Percentiles rank a stretch among this genome's conserved stretches.
These are phyloP conservation scores for Caenorhabditis becei DNA, from an alignment of 2,888 invertebrate species.

Conservation along the genomic window DNA sequence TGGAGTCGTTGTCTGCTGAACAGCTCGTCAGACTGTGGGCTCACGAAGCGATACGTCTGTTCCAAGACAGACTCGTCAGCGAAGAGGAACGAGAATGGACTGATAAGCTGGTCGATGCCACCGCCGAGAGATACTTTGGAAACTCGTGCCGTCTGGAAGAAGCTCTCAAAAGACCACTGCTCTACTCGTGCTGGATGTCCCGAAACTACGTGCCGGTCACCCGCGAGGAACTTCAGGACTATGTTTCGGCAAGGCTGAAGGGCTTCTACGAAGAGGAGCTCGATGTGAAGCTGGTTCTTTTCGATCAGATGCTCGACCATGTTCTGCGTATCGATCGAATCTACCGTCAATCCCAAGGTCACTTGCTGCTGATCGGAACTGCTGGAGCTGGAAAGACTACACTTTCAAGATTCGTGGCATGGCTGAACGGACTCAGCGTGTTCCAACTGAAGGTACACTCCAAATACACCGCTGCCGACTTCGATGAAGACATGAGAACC, in stretches of 20 bases:
- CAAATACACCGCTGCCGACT: conserved; percentile 98
- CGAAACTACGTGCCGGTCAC: conserved; percentile 98
- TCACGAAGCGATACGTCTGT: conserved; percentile 96
- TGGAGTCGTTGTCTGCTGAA: conserved; percentile 93
- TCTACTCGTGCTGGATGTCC: conserved; percentile 99
- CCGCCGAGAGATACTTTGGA: conserved; percentile 90
- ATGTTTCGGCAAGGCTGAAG: conserved; percentile 95
- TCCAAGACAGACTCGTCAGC: conserved; percentile 92
- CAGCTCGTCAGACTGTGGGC: conserved; percentile 99
- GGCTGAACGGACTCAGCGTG: conserved; percentile 99
- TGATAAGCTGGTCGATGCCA: conserved; percentile 95
- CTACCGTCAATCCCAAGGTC: conserved; percentile 92
- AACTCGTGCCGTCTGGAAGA: conserved; percentile 85
- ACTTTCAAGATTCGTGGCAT: conserved; percentile 97
- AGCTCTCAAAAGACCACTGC: conserved; percentile 93
- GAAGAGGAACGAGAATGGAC: conserved; percentile 97
- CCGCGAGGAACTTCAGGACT: conserved; percentile 94
- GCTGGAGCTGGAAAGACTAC: conserved; percentile 99
- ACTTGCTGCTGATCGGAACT: conserved; percentile 96
- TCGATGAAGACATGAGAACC: conserved; percentile 95
- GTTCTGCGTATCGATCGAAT: conserved; percentile 98
- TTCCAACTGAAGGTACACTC: conserved; percentile 94
- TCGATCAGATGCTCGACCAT: conserved; percentile 98
- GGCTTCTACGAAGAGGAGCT: conserved; percentile 99
- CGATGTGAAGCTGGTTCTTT: conserved; percentile 97